Conservation (phyloP, 2,888 invertebrate genomes). For the Yponomeuta cagnagella region DNA sequence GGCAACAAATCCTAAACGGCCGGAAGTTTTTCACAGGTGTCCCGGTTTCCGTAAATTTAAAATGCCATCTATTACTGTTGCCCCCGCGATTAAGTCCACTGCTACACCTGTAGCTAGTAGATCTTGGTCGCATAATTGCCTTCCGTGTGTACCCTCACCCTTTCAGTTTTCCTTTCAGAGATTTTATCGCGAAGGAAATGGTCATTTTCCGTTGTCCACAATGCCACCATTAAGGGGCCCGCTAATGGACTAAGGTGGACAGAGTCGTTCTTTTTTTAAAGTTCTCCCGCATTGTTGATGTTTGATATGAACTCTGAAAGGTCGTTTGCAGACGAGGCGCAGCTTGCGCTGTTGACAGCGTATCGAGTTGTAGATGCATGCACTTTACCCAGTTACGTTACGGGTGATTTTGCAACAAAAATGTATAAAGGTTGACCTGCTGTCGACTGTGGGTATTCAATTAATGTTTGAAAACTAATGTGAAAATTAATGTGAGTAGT, state of each 20-base stretch:
- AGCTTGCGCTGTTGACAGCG: too few relatives aligned
- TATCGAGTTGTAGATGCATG: too few relatives aligned
- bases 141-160: constrained; percentile 51
- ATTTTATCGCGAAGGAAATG: constrained; percentile 74
- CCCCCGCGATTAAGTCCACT: constrained; percentile 16
- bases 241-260: constrained; percentile 54
- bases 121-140: constrained; percentile 54
- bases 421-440: too few relatives aligned
- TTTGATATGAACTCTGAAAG: background rate
- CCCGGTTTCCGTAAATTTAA: constrained; percentile 42
- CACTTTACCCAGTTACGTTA: too few relatives aligned
- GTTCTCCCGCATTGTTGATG: constrained; percentile 2
- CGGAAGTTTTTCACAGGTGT: constrained; percentile 19
- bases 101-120: constrained; percentile 23
- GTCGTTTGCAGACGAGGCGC: too few relatives aligned
- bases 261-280: constrained; percentile 10
- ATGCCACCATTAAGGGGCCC: constrained; percentile 63
- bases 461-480: too few relatives aligned
- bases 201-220: constrained; percentile 68
- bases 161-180: constrained; percentile 69
- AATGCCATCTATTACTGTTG: constrained; percentile 39
- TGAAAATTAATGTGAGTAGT: too few relatives aligned
- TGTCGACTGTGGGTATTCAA: too few relatives aligned
- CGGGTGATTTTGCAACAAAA: too few relatives aligned
- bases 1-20: constrained; percentile 8